Percentiles rank a stretch among this genome's conserved stretches.
Conservation (phyloP, 2,888 invertebrate genomes). For the Pyrocoelia pectoralis region DNA sequence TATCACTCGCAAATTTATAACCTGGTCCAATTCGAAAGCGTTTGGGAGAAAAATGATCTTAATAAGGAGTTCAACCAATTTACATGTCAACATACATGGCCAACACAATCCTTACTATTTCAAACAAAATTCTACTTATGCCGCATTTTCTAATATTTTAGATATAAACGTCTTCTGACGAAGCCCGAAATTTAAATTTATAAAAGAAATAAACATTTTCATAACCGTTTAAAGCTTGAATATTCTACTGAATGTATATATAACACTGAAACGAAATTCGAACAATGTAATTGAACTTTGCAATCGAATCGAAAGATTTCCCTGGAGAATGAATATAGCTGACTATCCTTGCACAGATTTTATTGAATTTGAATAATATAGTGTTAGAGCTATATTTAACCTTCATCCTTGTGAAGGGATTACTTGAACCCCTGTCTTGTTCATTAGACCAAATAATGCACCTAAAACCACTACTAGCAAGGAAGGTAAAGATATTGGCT, state of each 20-base stretch:
- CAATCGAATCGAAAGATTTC: conserved; percentile 28
- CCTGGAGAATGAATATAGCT: conserved; percentile 20
- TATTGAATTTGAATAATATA: conserved; percentile 33
- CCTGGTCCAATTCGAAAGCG: too few relatives aligned
- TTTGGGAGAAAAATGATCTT: too few relatives aligned
- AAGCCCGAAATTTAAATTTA: too few relatives aligned
- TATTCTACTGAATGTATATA: conserved; percentile 13
- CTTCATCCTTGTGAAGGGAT: conserved; percentile 14
- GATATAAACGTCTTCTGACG: too few relatives aligned
- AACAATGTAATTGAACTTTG: conserved; percentile 26
- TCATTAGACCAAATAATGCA: conserved; percentile 33
- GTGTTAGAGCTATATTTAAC: conserved; percentile 20
- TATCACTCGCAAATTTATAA: too few relatives aligned
- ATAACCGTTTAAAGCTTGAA: conserved; percentile 16
- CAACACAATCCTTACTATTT: too few relatives aligned
- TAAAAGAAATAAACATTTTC: neutral
- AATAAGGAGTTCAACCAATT: too few relatives aligned
- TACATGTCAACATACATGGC: too few relatives aligned
- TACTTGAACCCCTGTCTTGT: conserved; percentile 24
- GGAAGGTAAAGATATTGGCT: conserved; percentile 28
- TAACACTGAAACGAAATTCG: conserved; percentile 21
- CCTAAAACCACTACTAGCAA: conserved; percentile 26
- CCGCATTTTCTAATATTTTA: too few relatives aligned
- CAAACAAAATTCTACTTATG: too few relatives aligned
- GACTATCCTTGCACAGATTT: conserved; percentile 20